Evolutionary conservation across 2,888 invertebrate species (phyloP), one percentile per base, ranked within the genome.

Genomic region (Eupithecia pulchellata): DNA sequence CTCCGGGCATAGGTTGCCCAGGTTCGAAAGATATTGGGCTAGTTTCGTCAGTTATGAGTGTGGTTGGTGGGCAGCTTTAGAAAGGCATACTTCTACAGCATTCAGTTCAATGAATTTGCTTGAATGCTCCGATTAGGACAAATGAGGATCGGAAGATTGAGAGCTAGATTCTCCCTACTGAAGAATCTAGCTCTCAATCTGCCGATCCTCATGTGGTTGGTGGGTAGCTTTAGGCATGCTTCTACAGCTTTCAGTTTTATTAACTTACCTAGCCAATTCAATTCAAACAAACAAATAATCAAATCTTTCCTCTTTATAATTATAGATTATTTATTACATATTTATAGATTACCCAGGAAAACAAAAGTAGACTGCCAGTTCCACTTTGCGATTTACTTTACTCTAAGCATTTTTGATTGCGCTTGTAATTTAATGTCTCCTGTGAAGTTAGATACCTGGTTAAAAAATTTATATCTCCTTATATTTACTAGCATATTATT

Each of bases 211-310:
- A 42, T 42, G 1, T n/a, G n/a, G n/a, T n/a, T n/a, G 36, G 36
- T 36, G 36, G 4, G 11, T 36, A 13, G 11, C 13, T 11, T 34
- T 39, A 14, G 36, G 36, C 14, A 36, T 98, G 98, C 89, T 98
- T 98, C 86, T 96, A 97, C 61, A 96, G 96, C 82, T 97, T 98
- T 66, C 96, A 97, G 87, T 97, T 98, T 90, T 97, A 97, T 82
- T 96, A 97, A 77, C 96, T n/a, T n/a, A n/a, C n/a, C n/a, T n/a
- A n/a, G n/a, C n/a, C n/a, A n/a, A n/a, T n/a, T n/a, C n/a, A n/a
- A n/a, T n/a, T n/a, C n/a, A n/a, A n/a, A n/a, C n/a, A n/a, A n/a
- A n/a, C n/a, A n/a, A n/a, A n/a, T n/a, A n/a, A n/a, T n/a, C n/a
- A n/a, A n/a, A n/a, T n/a, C n/a, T n/a, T n/a, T n/a, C n/a, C n/a